These are phyloP conservation scores for Dryobota labecula DNA, from an alignment of 2,888 invertebrate species.

Conservation along the genomic window DNA sequence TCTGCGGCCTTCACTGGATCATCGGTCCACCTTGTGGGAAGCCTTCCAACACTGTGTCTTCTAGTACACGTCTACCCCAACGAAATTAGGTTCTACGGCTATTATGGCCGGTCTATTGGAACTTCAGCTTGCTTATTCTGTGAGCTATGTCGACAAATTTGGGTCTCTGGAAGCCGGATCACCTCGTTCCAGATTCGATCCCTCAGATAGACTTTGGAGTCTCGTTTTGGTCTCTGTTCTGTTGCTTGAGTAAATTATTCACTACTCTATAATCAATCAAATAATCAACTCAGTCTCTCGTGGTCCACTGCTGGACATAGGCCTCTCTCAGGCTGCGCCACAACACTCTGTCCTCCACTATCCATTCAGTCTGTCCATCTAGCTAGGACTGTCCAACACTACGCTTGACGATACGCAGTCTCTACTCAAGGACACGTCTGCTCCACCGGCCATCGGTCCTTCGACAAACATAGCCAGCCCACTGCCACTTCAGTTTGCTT, in stretches of 20 bases:
- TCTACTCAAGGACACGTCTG: neutral
- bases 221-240: no score
- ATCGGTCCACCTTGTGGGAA: no score
- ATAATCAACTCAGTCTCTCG: no score
- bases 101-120: neutral
- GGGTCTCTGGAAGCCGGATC: neutral
- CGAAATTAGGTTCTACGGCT: neutral
- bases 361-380: neutral
- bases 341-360: neutral
- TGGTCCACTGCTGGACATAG: no score
- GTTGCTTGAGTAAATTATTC: neutral
- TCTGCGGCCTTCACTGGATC: no score
- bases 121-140: neutral
- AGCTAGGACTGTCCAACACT: neutral
- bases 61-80: neutral
- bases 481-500: no score
- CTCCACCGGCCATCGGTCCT: neutral
- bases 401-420: neutral
- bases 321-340: neutral
- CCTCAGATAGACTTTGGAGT: neutral
- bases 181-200: neutral
- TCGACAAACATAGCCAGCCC: neutral
- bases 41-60: no score
- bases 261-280: neutral
- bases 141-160: neutral